Base-by-base conservation (phyloP, 2,888 invertebrate genomes). In the Cheilosia variabilis region DNA sequence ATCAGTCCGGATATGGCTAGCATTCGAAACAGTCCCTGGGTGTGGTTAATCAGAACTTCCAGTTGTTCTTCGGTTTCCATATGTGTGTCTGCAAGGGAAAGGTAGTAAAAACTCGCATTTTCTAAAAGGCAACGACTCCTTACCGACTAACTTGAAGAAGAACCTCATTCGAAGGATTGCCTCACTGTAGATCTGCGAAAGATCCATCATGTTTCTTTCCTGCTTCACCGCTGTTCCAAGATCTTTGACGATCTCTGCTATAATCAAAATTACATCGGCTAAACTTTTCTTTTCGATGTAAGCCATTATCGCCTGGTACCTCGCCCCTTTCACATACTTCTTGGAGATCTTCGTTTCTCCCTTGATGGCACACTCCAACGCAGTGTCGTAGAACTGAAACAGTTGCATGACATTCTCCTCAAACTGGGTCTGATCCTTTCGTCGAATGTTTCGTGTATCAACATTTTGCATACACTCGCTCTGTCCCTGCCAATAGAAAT, bases 401-500 rank as follows among this genome's bases (percentile, higher is more conserved):
- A 91, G 72, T 2, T 63, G 17, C 0, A 76, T 76, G 0, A 91
- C 63, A 17, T 89, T 89, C 0, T 89, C 81, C 58, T 91, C 90
- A 62, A 91, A 91, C 4, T 88, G 75, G 0, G 89, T 88, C 41
- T 88, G 88, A 43, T 90, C 90, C 37, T 90, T 89, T 17, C 87
- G 88, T 17, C 90, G 88, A 37, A 92, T 87, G 13, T 89, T 84
- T 0, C 84, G 88, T 0, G 89, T 90, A 31, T 90, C 89, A 2
- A 91, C 89, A 83, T 91, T 89, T 1, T 62, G 66, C 89, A 92
- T 90, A 1, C 77, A 87, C 4, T 88, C 87, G 0, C 77, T 76
- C 24, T 92, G 91, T 0, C 88, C 87, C 2, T 87, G 80, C 92
- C 92, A 92, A 75, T 92, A 92, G 69, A 89, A 92, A 0, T 88